These are phyloP conservation scores for Sitta europaea DNA, from an alignment of 2,113 vertebrate species.

Conservation along the genomic window DNA sequence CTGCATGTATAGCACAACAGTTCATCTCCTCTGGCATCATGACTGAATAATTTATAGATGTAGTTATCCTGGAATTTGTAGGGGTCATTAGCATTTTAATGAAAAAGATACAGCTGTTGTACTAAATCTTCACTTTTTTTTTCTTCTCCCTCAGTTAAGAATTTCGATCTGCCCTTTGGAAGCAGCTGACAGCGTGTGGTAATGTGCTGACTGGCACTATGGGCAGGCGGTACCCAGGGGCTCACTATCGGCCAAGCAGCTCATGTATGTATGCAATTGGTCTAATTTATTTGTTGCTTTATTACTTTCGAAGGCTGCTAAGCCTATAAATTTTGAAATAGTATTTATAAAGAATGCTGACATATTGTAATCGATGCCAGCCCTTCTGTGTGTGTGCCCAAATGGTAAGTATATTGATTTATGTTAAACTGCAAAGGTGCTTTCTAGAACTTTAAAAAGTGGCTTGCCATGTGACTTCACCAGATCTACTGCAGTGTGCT, in stretches of 20 bases:
- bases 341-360: slow-evolving; percentile 14
- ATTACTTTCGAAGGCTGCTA: background rate
- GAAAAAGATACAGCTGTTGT: slow-evolving; percentile 60
- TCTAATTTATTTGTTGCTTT: background rate
- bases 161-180: background rate
- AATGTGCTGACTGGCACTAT: slow-evolving; percentile 76
- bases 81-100: slow-evolving; percentile 77
- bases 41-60: slow-evolving; percentile 70
- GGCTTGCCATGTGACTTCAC: background rate
- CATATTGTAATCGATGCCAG: background rate
- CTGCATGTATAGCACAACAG: background rate
- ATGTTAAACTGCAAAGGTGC: background rate
- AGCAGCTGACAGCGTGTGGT: slow-evolving; percentile 45
- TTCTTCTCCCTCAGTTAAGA: slow-evolving; percentile 31
- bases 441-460: background rate
- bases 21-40: slow-evolving; percentile 29
- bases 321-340: background rate
- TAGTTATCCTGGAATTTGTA: slow-evolving; percentile 63
- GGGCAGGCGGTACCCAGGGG: slow-evolving; percentile 76
- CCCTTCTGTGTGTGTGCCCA: background rate
- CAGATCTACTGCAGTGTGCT: background rate
- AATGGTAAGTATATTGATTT: background rate
- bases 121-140: slow-evolving; percentile 63
- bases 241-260: slow-evolving; percentile 68
- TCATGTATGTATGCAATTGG: slow-evolving; percentile 71